A percentile compares a stretch with the other conserved stretches of the same genome.
Evolutionary conservation across 2,888 invertebrate species (phyloP).

Genomic region (Euplagia quadripunctaria): DNA sequence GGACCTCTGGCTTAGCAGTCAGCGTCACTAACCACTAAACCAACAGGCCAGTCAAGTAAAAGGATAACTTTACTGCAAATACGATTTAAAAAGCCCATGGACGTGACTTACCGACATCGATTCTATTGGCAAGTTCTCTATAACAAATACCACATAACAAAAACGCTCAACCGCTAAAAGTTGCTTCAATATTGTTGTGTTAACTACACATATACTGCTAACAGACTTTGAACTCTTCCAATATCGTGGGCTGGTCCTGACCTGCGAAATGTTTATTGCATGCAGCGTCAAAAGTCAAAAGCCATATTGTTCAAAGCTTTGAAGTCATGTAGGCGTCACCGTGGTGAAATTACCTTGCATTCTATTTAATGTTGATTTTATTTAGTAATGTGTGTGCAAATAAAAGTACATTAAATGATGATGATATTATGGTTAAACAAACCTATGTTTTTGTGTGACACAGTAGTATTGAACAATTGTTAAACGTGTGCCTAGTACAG

Average conservation of each 20-base stretch:
- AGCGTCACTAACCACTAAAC: too few relatives aligned
- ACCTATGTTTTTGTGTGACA: not conserved
- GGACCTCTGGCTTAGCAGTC: too few relatives aligned
- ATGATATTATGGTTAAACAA: not conserved
- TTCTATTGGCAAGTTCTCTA: not conserved
- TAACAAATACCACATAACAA: not conserved
- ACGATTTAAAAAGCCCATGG: too few relatives aligned
- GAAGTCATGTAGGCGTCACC: constrained; percentile 11
- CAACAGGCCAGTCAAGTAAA: too few relatives aligned
- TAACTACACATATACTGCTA: not conserved
- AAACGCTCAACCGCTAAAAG: not conserved
- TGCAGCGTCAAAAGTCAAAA: constrained; percentile 10
- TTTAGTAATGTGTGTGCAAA: not conserved
- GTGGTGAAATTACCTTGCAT: not conserved
- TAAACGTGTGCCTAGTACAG: too few relatives aligned
- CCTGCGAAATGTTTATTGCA: not conserved
- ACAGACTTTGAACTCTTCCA: not conserved
- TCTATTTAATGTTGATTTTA: not conserved
- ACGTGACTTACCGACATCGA: not conserved
- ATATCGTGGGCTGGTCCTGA: constrained; percentile 1
- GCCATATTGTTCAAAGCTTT: constrained; percentile 3
- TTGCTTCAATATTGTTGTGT: not conserved
- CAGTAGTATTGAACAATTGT: not conserved
- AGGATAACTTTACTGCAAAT: too few relatives aligned
- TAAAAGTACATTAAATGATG: not conserved